Conservation (phyloP, 2,888 invertebrate species). For the Apomyelois bistriatella region DNA sequence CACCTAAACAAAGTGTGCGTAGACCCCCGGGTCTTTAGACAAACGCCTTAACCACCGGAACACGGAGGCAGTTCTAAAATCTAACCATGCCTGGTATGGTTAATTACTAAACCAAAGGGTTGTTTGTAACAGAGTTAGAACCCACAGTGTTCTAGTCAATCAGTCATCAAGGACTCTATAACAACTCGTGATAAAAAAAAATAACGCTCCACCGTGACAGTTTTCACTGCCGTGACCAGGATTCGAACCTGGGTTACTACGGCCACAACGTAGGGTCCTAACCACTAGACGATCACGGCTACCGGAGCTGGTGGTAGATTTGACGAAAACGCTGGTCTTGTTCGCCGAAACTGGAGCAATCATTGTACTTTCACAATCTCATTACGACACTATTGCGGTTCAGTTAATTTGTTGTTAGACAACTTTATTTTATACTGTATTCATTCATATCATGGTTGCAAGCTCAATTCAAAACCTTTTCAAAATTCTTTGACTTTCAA, state of each 20-base stretch:
- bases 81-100: too few relatives aligned
- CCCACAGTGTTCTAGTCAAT: too few relatives aligned
- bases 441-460: too few relatives aligned
- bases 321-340: slow-evolving; percentile 14
- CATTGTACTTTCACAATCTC: slow-evolving; percentile 12
- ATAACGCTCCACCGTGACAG: slow-evolving; percentile 45
- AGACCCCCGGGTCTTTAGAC: too few relatives aligned
- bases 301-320: slow-evolving; percentile 34
- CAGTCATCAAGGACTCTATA: background rate
- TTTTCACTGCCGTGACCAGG: slow-evolving; percentile 60
- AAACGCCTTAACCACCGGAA: too few relatives aligned
- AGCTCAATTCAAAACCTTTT: too few relatives aligned
- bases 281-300: slow-evolving; percentile 84
- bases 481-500: too few relatives aligned
- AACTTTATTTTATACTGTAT: too few relatives aligned
- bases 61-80: too few relatives aligned
- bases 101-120: too few relatives aligned
- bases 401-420: background rate
- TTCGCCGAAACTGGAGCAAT: slow-evolving; percentile 15
- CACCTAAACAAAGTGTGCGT: too few relatives aligned
- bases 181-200: background rate
- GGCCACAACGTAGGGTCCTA: slow-evolving; percentile 84
- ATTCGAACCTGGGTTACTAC: slow-evolving; percentile 83
- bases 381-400: background rate
- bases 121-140: too few relatives aligned